Base-by-base conservation (phyloP, 2,113 vertebrate species). In the Hystrix brachyura region DNA sequence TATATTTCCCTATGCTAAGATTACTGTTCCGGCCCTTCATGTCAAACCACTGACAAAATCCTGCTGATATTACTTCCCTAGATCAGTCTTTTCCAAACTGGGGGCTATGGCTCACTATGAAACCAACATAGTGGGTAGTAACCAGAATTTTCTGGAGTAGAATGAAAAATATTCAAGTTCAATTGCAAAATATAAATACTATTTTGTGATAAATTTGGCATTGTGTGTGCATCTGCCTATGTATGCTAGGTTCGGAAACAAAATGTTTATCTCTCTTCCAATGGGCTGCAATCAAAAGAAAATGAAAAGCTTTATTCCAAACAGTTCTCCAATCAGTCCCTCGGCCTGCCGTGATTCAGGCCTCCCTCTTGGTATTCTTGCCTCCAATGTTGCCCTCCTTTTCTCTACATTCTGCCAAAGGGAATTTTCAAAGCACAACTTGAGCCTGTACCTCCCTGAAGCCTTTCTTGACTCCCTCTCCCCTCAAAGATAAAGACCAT, bases 141-240 rank as follows among this genome's bases (percentile, higher is more conserved):
- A 89, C 13, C 12, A 90, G 32, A 7, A 90, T 32, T 91, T 85
- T 95, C 32, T 69, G 55, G 3, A 71, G 93, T 65, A 17, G 29
- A 81, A 78, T 86, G 67, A 89, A 94, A 97, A 87, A 76, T 71
- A 76, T 43, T 85, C 65, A 15, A 78, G 32, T 23, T 85, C 74
- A 82, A n/a, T 34, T 46, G 87, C 14, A 90, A 48, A 72, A 80
- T 48, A 79, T 27, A 87, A 91, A 69, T 69, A 76, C 0, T 64
- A 21, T 51, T 87, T 64, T 87, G 59, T 19, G 43, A 29, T 48
- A 88, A 55, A 48, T 53, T 80, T 64, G 46, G 53, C 25, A 17
- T 43, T 92, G 38, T 46, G 46, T 76, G 13, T 69, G 43, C 5
- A 67, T 2, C 25, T 59, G 21, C 34, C 78, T 88, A 12, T 69